Conservation (phyloP, 2,797 vertebrate species). For the Chelmon rostratus region DNA sequence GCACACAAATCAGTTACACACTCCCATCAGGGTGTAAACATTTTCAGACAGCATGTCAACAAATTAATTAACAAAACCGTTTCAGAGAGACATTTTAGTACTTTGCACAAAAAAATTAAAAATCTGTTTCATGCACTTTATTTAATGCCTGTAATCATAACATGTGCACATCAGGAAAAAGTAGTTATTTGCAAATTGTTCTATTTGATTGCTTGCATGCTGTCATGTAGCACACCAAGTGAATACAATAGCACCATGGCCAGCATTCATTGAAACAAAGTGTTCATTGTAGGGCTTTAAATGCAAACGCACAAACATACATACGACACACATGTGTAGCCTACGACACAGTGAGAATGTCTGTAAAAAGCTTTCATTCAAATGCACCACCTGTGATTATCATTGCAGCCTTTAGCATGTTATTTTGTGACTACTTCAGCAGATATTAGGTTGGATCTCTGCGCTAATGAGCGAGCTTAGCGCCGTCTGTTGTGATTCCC, state of each 20-base stretch:
- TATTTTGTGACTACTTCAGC: background rate
- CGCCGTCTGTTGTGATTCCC: constrained; percentile 44
- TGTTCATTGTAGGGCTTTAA: background rate
- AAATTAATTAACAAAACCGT: constrained; percentile 24
- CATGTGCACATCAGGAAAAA: background rate
- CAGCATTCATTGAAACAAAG: background rate
- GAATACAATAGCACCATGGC: background rate
- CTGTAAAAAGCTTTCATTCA: background rate
- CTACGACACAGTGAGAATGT: background rate
- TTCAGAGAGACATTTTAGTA: background rate
- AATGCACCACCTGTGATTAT: constrained; percentile 7
- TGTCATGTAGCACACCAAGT: background rate
- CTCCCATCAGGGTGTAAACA: constrained; percentile 21
- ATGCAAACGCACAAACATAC: background rate
- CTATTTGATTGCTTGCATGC: background rate
- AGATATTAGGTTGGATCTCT: constrained; percentile 28
- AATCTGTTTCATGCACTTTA: background rate
- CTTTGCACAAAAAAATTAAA: background rate
- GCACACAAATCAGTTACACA: constrained; percentile 11
- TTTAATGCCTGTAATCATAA: background rate
- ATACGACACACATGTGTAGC: background rate
- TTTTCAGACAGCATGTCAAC: constrained; percentile 2
- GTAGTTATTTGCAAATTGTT: background rate
- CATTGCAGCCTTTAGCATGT: constrained; percentile 5
- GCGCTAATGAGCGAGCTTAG: constrained; percentile 36